A percentile compares a stretch with the other conserved stretches of the same genome.
Conservation (phyloP, 2,888 invertebrate species). For the Drosophila neutralis region DNA sequence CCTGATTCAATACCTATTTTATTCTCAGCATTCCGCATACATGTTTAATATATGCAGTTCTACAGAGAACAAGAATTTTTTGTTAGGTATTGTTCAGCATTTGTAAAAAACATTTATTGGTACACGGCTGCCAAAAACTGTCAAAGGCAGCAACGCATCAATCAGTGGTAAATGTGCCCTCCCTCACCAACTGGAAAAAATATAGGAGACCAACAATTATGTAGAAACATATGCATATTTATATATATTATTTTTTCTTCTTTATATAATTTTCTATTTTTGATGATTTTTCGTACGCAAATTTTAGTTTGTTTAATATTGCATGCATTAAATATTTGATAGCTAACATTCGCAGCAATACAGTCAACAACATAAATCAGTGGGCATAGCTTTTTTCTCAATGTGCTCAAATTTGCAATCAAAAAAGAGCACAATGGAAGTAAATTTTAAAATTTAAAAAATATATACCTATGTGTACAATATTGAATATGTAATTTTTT, state of each 20-base stretch:
- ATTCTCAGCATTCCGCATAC: constrained; percentile 19
- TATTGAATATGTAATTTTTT: constrained; percentile 31
- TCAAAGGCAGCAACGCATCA: constrained; percentile 71
- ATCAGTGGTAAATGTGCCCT: constrained; percentile 53
- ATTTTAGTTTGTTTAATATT: constrained; percentile 74
- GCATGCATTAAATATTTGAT: constrained; percentile 72
- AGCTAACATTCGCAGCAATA: constrained; percentile 29
- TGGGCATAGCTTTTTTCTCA: constrained; percentile 27
- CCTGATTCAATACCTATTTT: constrained; percentile 50
- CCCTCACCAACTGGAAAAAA: constrained; percentile 27
- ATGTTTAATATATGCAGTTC: constrained; percentile 29
- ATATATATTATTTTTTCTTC: constrained; percentile 6
- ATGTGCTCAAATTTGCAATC: constrained; percentile 51
- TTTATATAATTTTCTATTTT: constrained; percentile 36
- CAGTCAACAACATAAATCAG: constrained; percentile 62
- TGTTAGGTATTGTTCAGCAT: constrained; percentile 52
- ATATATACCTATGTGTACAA: constrained; percentile 24
- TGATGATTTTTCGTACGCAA: constrained; percentile 43
- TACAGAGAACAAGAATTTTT: not conserved
- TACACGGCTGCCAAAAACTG: constrained; percentile 55
- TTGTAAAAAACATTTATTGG: constrained; percentile 65
- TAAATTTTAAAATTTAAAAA: constrained; percentile 47
- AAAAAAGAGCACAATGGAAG: constrained; percentile 32
- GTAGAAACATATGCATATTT: not conserved
- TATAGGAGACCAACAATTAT: constrained; percentile 28